Percentiles rank a stretch among this genome's conserved stretches.
Conservation (phyloP, 2,113 vertebrate species). For the Numenius arquata region DNA sequence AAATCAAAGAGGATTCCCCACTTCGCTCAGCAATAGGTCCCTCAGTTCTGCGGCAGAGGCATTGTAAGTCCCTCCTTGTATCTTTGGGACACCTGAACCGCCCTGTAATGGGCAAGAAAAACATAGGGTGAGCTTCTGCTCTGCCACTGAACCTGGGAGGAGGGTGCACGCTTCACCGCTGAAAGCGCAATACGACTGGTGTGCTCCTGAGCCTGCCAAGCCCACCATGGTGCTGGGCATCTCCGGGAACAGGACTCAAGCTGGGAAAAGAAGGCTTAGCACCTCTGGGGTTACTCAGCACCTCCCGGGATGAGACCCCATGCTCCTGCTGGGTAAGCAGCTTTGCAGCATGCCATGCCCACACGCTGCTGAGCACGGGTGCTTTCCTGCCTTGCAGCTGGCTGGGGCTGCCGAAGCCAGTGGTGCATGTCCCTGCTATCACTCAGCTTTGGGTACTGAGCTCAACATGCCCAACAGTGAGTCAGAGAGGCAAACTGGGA, state of each 20-base stretch:
- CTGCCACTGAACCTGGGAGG: background rate
- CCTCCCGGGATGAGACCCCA: background rate
- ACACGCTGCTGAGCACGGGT: background rate
- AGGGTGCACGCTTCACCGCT: background rate
- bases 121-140: background rate
- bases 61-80: background rate
- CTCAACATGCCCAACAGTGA: background rate
- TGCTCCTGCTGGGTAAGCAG: conserved; percentile 2
- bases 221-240: background rate
- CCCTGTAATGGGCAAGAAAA: background rate
- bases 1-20: background rate
- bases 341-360: background rate
- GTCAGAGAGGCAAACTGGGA: background rate
- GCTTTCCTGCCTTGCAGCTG: background rate
- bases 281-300: background rate
- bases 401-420: background rate
- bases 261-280: background rate
- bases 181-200: fast-evolving
- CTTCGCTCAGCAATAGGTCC: background rate
- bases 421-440: background rate
- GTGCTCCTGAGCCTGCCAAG: background rate
- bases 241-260: background rate
- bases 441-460: background rate
- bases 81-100: background rate
- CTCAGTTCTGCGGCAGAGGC: background rate